These are phyloP conservation scores for Malthinus seriepunctatus DNA, from an alignment of 2,888 invertebrate genomes.

Conservation along the genomic window DNA sequence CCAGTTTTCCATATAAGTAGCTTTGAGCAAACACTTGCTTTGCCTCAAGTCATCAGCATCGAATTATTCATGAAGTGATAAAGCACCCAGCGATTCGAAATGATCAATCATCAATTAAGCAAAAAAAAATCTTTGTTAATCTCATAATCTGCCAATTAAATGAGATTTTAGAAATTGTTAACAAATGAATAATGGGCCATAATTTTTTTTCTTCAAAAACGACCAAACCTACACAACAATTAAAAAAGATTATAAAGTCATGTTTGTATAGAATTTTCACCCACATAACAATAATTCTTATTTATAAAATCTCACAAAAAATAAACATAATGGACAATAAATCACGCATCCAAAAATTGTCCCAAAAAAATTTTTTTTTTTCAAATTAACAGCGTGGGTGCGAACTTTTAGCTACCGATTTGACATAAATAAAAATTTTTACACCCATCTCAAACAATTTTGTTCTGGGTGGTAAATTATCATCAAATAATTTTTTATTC, in stretches of 20 bases:
- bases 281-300: slow-evolving; percentile 1
- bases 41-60: slow-evolving; percentile 22
- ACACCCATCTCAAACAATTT: slow-evolving; percentile 7
- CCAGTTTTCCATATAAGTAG: slow-evolving; percentile 34
- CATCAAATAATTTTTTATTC: background rate
- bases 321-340: background rate
- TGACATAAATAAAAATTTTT: slow-evolving; percentile 6
- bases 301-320: slow-evolving; percentile 1
- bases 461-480: slow-evolving; percentile 16
- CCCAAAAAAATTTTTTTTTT: background rate
- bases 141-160: background rate
- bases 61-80: slow-evolving; percentile 20
- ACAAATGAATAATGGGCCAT: no score
- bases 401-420: slow-evolving; percentile 17
- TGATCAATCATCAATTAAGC: slow-evolving; percentile 3
- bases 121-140: background rate
- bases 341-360: slow-evolving; percentile 2
- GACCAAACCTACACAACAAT: slow-evolving; percentile 1
- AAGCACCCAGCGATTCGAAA: background rate
- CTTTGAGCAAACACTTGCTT: slow-evolving; percentile 30
- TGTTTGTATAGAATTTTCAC: slow-evolving; percentile 1
- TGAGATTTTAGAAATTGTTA: background rate
- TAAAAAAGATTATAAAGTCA: slow-evolving; percentile 4
- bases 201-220: background rate
- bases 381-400: slow-evolving; percentile 11